Conservation (phyloP, 2,888 invertebrate species). For the Drosophila tripunctata region DNA sequence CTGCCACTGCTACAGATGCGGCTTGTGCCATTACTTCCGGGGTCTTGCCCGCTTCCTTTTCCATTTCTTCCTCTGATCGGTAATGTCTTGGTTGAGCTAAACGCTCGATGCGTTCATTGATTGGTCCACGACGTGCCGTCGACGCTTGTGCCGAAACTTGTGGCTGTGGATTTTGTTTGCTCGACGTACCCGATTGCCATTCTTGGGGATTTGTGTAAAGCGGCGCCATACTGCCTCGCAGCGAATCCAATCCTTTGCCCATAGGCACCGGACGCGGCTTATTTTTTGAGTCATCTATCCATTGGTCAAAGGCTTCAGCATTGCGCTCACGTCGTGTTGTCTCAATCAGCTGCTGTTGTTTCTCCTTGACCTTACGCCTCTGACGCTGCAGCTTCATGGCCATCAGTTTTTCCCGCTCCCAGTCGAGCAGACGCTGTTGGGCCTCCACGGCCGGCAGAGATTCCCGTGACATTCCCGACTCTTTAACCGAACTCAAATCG, state of each 20-base stretch:
- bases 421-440: constrained; percentile 15
- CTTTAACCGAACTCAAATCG: constrained; percentile 10
- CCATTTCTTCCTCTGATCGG: background rate
- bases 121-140: constrained; percentile 12
- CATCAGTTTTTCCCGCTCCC: constrained; percentile 38
- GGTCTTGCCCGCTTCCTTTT: too few species aligned
- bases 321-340: constrained; percentile 16
- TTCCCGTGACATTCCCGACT: background rate
- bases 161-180: background rate
- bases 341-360: background rate
- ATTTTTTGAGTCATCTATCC: constrained; percentile 37
- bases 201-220: constrained; percentile 79
- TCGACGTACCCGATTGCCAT: constrained; percentile 54
- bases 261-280: constrained; percentile 82
- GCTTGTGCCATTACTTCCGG: too few species aligned
- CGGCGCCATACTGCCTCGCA: constrained; percentile 78
- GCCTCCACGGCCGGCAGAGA: background rate
- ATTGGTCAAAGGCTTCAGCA: constrained; percentile 30
- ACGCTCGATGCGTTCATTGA: constrained; percentile 33
- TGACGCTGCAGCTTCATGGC: constrained; percentile 15
- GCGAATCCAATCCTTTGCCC: constrained; percentile 77
- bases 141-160: background rate
- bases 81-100: constrained; percentile 36
- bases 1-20: too few species aligned
- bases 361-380: background rate